Percentiles rank a stretch among this genome's conserved stretches.
These are phyloP conservation scores for Orthosia gracilis DNA, from an alignment of 2,888 invertebrate species.

Conservation along the genomic window DNA sequence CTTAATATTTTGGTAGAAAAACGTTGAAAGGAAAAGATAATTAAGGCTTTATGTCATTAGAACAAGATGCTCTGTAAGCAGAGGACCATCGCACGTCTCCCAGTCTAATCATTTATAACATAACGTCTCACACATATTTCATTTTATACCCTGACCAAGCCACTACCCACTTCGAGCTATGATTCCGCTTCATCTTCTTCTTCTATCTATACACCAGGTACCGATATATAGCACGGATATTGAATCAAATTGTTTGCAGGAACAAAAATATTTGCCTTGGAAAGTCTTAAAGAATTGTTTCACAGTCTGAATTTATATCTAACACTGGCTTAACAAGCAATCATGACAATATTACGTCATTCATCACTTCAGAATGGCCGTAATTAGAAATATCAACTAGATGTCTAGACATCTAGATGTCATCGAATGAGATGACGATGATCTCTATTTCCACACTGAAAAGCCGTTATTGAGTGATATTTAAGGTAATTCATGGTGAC, in stretches of 20 bases:
- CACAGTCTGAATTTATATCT: too few relatives aligned
- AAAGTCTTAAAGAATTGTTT: not conserved
- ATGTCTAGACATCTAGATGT: conserved; percentile 42
- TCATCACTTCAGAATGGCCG: not conserved
- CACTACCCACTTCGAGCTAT: not conserved
- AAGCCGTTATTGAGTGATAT: conserved; percentile 8
- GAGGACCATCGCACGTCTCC: not conserved
- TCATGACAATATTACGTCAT: not conserved
- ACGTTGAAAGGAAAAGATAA: not conserved
- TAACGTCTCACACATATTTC: not conserved
- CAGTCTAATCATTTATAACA: not conserved
- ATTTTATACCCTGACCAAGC: not conserved
- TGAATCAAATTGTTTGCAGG: not conserved
- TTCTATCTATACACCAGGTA: too few relatives aligned
- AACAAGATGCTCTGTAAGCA: not conserved
- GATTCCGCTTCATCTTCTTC: too few relatives aligned
- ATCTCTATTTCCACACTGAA: conserved; percentile 15
- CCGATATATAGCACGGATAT: not conserved
- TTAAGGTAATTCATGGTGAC: not conserved
- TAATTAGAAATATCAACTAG: conserved; percentile 19
- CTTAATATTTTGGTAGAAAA: not conserved
- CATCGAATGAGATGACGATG: not conserved
- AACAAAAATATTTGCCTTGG: not conserved
- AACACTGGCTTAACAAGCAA: not conserved
- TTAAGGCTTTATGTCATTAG: not conserved